Evolutionary conservation across 2,797 vertebrate species (phyloP), one percentile per base, ranked within the genome.

Genomic region (Tokudaia tokunoshimensis): DNA sequence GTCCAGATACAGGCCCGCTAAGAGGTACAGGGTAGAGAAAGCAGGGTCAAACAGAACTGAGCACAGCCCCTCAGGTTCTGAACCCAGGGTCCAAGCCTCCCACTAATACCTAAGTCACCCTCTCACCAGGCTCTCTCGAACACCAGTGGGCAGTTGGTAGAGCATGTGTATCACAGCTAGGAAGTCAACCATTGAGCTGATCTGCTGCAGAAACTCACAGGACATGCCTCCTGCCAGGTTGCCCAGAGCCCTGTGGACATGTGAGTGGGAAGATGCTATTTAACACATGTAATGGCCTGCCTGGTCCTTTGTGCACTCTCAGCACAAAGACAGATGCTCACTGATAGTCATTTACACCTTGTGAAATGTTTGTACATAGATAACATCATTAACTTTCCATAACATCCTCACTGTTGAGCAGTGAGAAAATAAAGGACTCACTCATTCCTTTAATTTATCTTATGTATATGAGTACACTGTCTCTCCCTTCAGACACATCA

Each of bases 1-100:
- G 98, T 98, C 91, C 99, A 95, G 8, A 99, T 97, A 97, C 99
- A 99, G 97, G 99, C 99, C 92, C 99, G 98, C 99, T 99, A 94
- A 98, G 94, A 90, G 31, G 44, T 17, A 97, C 41, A 98, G 3
- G 59, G 37, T 57, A 19, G 78, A 63, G 15, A 41, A 94, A 76
- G 74, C 57, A 89, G 59, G 14, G 29, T 95, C 20, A 84, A 70
- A 90, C 70, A 61, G 80, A 93, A 67, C 41, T 74, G 55, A 82
- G 50, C 41, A 29, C 12, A 4, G 20, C 15, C 12, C 29, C 44
- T 65, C 12, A 13, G 52, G 90, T 91, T 61, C 65, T 55, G 15
- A 24, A 50, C 22, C 52, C 20, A 80, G 61, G 10, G 19, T 47
- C 75, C n/a, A 24, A 37, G 52, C 92, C 59, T 82, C 76, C 94